Evolutionary conservation across 92 coral and sea anemone genomes (phyloP), one percentile per base, ranked within the genome.

Genomic region (Diadumene lineata): DNA sequence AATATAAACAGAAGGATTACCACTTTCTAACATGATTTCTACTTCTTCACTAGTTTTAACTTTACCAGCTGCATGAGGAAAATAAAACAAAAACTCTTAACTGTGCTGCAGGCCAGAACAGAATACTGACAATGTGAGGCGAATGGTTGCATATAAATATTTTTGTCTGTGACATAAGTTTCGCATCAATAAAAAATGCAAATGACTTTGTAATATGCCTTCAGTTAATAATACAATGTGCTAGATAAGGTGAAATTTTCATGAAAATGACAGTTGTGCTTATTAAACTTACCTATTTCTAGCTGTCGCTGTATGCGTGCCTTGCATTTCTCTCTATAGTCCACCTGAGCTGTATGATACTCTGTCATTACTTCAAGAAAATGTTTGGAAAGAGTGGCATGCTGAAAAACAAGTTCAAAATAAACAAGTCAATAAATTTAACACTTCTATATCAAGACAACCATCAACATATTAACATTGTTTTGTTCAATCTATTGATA

Each of bases 351-450:
- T 46, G 96, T 79, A 68, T 94, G 86, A 71, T 92, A 94, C 50
- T 94, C 97, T 75, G 96, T 86, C 98, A 94, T 94, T 19, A 94
- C 97, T 69, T 86, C 92, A 16, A 92, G 79, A 85, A 94, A 94
- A 69, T 79, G 85, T 78, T 97, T 85, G 31, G 98, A 94, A 60
- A 94, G 77, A 10, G 98, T 87, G 43, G 98, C 89, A 92, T 94
- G 98, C 98, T 94, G 44, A 65, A 68, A 46, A 1, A 70, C 7
- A 27, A 25, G 0, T 6, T n/a, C 48, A 38, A 38, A 38, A 38
- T 38, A 38, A 38, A 38, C n/a, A n/a, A n/a, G n/a, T n/a, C n/a
- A n/a, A n/a, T n/a, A n/a, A n/a, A n/a, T n/a, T n/a, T n/a, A n/a
- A n/a, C n/a, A n/a, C n/a, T n/a, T n/a, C n/a, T n/a, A n/a, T n/a